Conservation (phyloP, 2,888 invertebrate genomes). For the Clanis bilineata region DNA sequence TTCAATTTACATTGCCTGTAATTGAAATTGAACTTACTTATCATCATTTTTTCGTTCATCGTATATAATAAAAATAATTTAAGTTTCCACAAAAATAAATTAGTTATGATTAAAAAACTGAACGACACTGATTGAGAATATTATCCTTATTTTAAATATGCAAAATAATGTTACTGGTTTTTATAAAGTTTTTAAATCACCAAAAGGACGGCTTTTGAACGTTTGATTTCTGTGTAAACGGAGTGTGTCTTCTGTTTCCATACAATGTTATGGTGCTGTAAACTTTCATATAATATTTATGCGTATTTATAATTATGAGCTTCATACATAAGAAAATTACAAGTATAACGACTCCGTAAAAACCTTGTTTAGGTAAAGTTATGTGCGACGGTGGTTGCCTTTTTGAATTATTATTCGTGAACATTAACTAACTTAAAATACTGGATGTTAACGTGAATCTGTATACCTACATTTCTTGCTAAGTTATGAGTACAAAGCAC, state of each 20-base stretch:
- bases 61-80: no score
- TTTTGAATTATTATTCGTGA: not conserved
- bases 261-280: not conserved
- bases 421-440: not conserved
- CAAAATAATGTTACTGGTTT: no score
- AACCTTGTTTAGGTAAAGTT: constrained; percentile 11
- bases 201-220: not conserved
- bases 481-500: not conserved
- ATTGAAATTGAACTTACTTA: no score
- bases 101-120: no score
- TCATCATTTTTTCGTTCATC: no score
- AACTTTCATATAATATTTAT: constrained; percentile 7
- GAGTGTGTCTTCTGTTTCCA: not conserved
- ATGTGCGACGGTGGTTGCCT: not conserved
- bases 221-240: not conserved
- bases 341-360: not conserved
- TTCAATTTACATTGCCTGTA: no score
- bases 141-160: no score
- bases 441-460: not conserved
- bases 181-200: no score
- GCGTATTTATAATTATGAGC: constrained; percentile 7
- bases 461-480: not conserved
- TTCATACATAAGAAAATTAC: constrained; percentile 10
- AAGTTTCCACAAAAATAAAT: no score
- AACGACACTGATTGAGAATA: no score